Evolutionary conservation across 1,140 invertebrate species (phyloP).

Genomic region (Lucilia sericata): DNA sequence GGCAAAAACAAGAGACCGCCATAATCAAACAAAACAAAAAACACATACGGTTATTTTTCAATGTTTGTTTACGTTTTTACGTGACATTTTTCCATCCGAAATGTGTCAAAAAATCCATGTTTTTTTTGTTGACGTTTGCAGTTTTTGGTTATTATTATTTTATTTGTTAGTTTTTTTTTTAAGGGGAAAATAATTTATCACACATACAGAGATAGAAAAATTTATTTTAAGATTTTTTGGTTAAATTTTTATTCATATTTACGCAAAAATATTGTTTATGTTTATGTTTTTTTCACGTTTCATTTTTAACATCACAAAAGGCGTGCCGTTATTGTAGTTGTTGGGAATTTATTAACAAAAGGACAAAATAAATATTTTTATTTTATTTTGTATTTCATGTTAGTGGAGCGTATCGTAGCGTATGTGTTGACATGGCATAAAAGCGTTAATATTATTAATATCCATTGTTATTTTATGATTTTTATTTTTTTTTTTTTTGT

Average conservation of each 20-base stretch:
- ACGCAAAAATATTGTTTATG: background rate
- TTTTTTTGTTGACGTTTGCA: conserved; percentile 64
- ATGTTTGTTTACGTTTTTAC: conserved; percentile 39
- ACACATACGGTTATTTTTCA: background rate
- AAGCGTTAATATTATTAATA: conserved; percentile 61
- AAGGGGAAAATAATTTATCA: background rate
- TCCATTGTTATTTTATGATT: conserved; percentile 55
- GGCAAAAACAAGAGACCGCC: background rate
- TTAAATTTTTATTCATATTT: background rate
- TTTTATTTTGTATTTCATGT: background rate
- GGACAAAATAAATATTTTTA: background rate
- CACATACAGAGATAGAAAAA: background rate
- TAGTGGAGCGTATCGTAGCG: conserved; percentile 57
- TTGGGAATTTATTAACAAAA: background rate
- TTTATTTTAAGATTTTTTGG: background rate
- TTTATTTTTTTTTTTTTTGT: conserved; percentile 1
- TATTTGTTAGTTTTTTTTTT: conserved; percentile 21
- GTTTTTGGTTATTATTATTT: conserved; percentile 51
- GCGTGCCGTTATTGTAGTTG: background rate
- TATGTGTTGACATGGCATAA: conserved; percentile 66
- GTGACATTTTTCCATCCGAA: conserved; percentile 35
- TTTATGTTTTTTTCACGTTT: background rate
- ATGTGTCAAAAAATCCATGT: conserved; percentile 4
- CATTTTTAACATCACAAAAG: background rate
- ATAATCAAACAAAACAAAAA: background rate